Percentiles rank a stretch among this genome's conserved stretches.
These are phyloP conservation scores for Eulithis testata DNA, from an alignment of 2,888 invertebrate species.

Conservation along the genomic window DNA sequence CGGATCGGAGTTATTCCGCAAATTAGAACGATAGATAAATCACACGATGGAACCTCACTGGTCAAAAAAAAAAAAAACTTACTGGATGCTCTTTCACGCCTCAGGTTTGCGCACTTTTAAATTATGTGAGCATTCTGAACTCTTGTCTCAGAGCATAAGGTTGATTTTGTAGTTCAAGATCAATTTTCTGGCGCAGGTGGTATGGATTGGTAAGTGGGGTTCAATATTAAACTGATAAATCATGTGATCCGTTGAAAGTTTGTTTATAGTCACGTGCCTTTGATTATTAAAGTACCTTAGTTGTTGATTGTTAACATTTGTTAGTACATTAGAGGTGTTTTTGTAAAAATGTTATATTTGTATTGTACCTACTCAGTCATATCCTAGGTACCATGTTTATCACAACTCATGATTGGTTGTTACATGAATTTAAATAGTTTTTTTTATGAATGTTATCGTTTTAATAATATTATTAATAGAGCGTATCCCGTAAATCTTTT, in stretches of 20 bases:
- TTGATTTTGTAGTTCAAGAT: neutral
- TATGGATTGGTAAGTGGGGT: slow-evolving; percentile 19
- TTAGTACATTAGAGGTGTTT: slow-evolving; percentile 31
- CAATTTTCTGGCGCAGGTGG: slow-evolving; percentile 21
- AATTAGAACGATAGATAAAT: slow-evolving; percentile 13
- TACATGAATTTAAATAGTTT: neutral
- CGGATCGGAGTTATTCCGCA: slow-evolving; percentile 45
- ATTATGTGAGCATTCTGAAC: neutral
- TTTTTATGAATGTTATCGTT: neutral
- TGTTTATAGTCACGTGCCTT: slow-evolving; percentile 64
- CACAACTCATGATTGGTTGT: neutral
- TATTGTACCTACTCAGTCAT: slow-evolving; percentile 28
- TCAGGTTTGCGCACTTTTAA: too few relatives aligned
- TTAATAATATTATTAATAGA: neutral
- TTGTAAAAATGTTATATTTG: slow-evolving; percentile 14
- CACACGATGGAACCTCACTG: slow-evolving; percentile 10
- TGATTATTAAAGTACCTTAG: slow-evolving; percentile 45
- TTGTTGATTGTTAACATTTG: slow-evolving; percentile 53
- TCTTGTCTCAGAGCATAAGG: neutral
- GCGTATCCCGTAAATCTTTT: neutral
- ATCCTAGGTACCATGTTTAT: slow-evolving; percentile 14
- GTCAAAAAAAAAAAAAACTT: too few relatives aligned
- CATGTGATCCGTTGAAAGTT: slow-evolving; percentile 45
- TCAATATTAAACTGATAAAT: slow-evolving; percentile 10
- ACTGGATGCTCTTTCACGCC: neutral